Base-by-base conservation (phyloP, 2,797 vertebrate species). In the Microctenopoma stevenorrisi region DNA sequence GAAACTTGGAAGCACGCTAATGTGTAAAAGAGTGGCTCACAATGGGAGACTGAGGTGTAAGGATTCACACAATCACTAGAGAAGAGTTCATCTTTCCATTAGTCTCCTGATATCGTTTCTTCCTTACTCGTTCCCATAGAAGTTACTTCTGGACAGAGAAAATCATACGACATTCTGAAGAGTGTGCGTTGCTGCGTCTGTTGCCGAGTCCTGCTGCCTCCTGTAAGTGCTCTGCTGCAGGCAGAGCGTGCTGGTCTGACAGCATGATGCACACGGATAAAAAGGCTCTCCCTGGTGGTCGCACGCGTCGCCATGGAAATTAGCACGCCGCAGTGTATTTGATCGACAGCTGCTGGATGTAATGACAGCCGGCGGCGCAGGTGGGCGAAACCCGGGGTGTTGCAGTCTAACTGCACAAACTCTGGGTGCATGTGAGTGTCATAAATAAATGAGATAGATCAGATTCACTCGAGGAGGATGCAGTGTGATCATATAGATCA, bases 231-330 rank as follows among this genome's bases (percentile, higher is more conserved):
- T 74, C 58, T 51, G 69, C 65, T 15, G 59, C 78, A 72, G 72
- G 66, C 75, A 26, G 47, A 65, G 54, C 71, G 46, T 22, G 40
- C 81, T 71, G 76, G 62, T 62, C 67, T 74, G 80, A 77, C 84
- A 84, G 76, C 58, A 12, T 85, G 84, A 89, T 63, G 72, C 79
- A 52, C 66, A 50, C 47, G 46, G 14, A 78, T 78, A 74, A 82
- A 91, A 91, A 86, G 68, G 68, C 75, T 74, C 81, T 78, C 33
- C 64, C 85, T 88, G 8, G 66, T 72, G 63, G 75, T 77, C 85
- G 78, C 72, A 90, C 65, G 75, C 58, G 72, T 89, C 87, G 75
- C 83, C 76, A 68, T 86, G 85, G 71, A 86, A 90, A 89, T 92
- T 82, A 90, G 77, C 71, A 30, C 83, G 77, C 81, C 83, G 74